Evolutionary conservation across 2,797 vertebrate genomes (phyloP).

Genomic region (Oreochromis mossambicus): DNA sequence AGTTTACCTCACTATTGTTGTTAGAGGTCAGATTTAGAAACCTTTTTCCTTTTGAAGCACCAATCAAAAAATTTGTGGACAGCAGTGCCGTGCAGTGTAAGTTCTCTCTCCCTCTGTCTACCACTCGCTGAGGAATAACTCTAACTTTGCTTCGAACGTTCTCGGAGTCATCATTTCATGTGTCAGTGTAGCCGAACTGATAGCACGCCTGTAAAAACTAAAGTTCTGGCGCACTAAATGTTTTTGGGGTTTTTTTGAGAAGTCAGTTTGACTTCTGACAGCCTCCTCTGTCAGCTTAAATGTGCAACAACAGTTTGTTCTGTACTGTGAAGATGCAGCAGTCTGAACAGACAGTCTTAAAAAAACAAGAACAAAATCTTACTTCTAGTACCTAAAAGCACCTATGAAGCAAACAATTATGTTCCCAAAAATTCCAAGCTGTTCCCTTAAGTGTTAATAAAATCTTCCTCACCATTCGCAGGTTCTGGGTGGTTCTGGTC

Average conservation of each 20-base stretch:
- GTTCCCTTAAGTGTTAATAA: not conserved
- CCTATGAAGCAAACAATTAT: not conserved
- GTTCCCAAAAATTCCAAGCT: not conserved
- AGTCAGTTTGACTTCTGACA: not conserved
- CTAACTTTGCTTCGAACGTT: not conserved
- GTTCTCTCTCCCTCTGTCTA: not conserved
- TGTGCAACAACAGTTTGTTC: not conserved
- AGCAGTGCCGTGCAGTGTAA: not conserved
- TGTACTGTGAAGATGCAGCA: not conserved
- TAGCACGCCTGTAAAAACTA: not conserved
- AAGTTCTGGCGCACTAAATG: not conserved
- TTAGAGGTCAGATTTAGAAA: accelerated
- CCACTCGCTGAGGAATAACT: accelerated
- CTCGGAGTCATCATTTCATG: not conserved
- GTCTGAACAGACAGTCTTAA: not conserved
- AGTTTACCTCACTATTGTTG: not conserved
- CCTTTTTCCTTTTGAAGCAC: not conserved
- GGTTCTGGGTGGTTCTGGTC: slow-evolving; percentile 96
- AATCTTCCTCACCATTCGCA: slow-evolving; percentile 88
- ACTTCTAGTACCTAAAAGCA: not conserved
- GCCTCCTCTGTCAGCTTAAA: not conserved
- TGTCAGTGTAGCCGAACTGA: not conserved
- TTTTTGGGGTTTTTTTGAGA: accelerated
- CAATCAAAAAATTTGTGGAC: not conserved
- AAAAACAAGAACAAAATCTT: not conserved